Percentiles rank a stretch among this genome's conserved stretches.
Conservation (phyloP, 1,140 invertebrate species). For the Branchinecta lindahli region DNA sequence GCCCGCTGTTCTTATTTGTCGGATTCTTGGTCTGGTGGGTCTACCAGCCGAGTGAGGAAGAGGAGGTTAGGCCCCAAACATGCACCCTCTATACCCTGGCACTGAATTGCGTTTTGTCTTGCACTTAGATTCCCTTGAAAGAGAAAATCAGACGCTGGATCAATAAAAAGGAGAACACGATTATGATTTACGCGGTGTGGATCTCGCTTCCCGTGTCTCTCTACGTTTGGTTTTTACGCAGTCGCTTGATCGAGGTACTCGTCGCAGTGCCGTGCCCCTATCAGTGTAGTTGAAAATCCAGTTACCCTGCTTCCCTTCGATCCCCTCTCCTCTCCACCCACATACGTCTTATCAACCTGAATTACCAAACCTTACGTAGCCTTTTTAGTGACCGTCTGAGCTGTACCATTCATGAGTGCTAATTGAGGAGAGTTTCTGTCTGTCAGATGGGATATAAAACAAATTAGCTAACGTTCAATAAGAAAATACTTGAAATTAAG, state of each 20-base stretch:
- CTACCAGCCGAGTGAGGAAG: conserved; percentile 9
- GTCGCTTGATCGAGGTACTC: conserved; percentile 46
- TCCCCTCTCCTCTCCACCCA: conserved; percentile 28
- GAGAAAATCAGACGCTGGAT: conserved; percentile 17
- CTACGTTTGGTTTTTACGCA: conserved; percentile 52
- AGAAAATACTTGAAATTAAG: no score
- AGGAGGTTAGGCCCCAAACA: background rate
- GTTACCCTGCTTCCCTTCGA: conserved; percentile 24
- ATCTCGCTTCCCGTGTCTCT: conserved; percentile 48
- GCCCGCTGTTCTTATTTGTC: conserved; percentile 14
- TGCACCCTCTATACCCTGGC: background rate
- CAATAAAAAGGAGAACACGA: conserved; percentile 46
- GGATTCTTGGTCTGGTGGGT: conserved; percentile 17
- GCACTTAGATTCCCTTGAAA: background rate
- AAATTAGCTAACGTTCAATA: no score
- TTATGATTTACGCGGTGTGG: conserved; percentile 58
- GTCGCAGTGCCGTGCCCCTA: background rate
- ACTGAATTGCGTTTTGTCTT: background rate
- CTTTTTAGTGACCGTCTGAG: no score
- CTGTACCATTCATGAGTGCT: no score
- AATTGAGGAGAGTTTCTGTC: no score
- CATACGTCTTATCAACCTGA: conserved; percentile 22
- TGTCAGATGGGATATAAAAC: no score
- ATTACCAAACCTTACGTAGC: no score
- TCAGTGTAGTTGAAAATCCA: background rate